phyloP scores from a whole-genome alignment of 2,888 invertebrate genomes.

The Trachelus iudaicus region DNA sequence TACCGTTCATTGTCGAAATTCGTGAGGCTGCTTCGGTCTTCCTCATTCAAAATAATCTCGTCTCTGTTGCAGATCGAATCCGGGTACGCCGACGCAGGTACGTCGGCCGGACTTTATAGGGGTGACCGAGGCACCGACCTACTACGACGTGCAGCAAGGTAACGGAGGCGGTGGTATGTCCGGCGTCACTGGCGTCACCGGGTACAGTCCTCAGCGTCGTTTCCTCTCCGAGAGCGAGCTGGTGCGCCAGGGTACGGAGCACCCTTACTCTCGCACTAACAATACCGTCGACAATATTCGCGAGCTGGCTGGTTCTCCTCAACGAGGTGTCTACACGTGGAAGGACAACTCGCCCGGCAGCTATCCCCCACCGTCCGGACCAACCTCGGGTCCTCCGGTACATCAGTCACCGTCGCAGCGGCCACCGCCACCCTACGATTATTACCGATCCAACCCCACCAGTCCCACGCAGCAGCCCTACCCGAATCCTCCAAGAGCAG shows the following conservation, averaged over 20 bases:
- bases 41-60: slow-evolving; percentile 5
- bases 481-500: slow-evolving; percentile 59
- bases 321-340: slow-evolving; percentile 84
- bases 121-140: slow-evolving; percentile 66
- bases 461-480: slow-evolving; percentile 74
- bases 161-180: slow-evolving; percentile 47
- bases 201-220: slow-evolving; percentile 64
- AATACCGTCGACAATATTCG: slow-evolving; percentile 88
- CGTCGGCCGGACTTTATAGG: slow-evolving; percentile 90
- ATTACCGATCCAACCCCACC: slow-evolving; percentile 79
- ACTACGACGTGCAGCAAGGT: slow-evolving; percentile 62
- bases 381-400: slow-evolving; percentile 26
- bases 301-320: slow-evolving; percentile 88
- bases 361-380: slow-evolving; percentile 57
- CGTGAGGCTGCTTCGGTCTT: slow-evolving; percentile 17
- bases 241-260: slow-evolving; percentile 65
- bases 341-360: slow-evolving; percentile 80
- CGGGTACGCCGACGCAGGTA: slow-evolving; percentile 91
- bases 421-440: slow-evolving; percentile 63
- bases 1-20: slow-evolving; percentile 39
- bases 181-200: slow-evolving; percentile 53
- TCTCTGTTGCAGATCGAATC: slow-evolving; percentile 80
- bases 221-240: slow-evolving; percentile 83
- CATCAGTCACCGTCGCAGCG: slow-evolving; percentile 59
- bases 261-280: slow-evolving; percentile 76